Conservation (phyloP, 2,888 invertebrate species). For the Ctena decussata region DNA sequence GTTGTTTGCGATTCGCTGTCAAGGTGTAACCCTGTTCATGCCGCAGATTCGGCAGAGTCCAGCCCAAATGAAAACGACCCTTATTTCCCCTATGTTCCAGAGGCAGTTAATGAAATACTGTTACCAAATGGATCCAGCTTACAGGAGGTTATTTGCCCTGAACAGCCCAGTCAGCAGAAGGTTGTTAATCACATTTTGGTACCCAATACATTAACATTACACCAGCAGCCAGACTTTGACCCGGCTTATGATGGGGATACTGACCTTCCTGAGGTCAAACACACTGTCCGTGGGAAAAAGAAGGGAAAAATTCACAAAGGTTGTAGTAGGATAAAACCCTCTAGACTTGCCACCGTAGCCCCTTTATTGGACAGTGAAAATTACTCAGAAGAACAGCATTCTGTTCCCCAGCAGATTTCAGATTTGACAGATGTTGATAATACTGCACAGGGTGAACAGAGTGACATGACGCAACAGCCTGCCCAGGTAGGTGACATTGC, state of each 20-base stretch:
- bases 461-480: neutral
- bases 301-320: neutral
- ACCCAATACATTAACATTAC: neutral
- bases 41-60: too few species aligned
- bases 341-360: neutral
- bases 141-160: too few species aligned
- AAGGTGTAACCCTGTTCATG: too few species aligned
- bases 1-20: too few species aligned
- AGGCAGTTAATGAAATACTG: too few species aligned
- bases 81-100: too few species aligned
- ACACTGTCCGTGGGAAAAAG: neutral
- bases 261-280: neutral
- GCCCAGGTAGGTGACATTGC: neutral
- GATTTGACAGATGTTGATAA: neutral
- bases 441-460: neutral
- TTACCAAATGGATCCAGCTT: too few species aligned
- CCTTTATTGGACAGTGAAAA: neutral
- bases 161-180: neutral
- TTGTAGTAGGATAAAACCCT: too few species aligned
- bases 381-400: neutral
- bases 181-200: neutral
- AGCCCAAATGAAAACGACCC: too few species aligned
- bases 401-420: neutral
- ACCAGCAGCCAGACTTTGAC: neutral
- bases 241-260: neutral